These are phyloP conservation scores for Pseudobourletiella spinata DNA, from an alignment of 1,140 invertebrate species.

Conservation along the genomic window DNA sequence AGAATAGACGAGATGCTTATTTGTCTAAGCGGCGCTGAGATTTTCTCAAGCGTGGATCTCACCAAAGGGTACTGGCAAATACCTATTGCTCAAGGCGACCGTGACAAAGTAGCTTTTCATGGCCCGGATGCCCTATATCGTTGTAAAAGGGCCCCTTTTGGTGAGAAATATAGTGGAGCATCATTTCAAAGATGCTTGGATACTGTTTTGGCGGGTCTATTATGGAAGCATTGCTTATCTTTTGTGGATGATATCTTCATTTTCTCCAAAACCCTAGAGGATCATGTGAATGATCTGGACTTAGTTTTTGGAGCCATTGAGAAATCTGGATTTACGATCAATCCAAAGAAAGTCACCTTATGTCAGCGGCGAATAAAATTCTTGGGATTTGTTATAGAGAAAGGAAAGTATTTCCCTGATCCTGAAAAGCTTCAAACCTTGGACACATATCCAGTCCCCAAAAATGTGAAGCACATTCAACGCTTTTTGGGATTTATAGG, in stretches of 20 bases:
- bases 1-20: slow-evolving; percentile 41
- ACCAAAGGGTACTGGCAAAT: slow-evolving; percentile 46
- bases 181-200: slow-evolving; percentile 43
- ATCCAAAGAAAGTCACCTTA: slow-evolving; percentile 25
- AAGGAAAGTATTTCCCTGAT: slow-evolving; percentile 7
- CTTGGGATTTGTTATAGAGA: slow-evolving; percentile 18
- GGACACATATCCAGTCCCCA: slow-evolving; percentile 7
- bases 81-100: slow-evolving; percentile 38
- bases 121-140: slow-evolving; percentile 38
- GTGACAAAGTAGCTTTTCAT: slow-evolving; percentile 41
- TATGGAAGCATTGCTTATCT: slow-evolving; percentile 32
- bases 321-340: slow-evolving; percentile 23
- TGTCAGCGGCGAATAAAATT: slow-evolving; percentile 9
- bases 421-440: slow-evolving; percentile 25
- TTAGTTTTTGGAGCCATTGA: slow-evolving; percentile 11
- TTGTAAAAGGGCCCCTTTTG: slow-evolving; percentile 43
- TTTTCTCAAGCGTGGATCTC: slow-evolving; percentile 46
- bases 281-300: slow-evolving; percentile 25
- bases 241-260: slow-evolving; percentile 39
- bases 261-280: slow-evolving; percentile 12
- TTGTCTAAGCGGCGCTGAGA: slow-evolving; percentile 36
- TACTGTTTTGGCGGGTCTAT: slow-evolving; percentile 34
- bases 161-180: slow-evolving; percentile 42
- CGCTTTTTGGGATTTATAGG: slow-evolving; percentile 32
- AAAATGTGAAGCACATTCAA: neutral